These are phyloP conservation scores for Iguana delicatissima DNA, from an alignment of 2,797 vertebrate genomes.

Conservation along the genomic window DNA sequence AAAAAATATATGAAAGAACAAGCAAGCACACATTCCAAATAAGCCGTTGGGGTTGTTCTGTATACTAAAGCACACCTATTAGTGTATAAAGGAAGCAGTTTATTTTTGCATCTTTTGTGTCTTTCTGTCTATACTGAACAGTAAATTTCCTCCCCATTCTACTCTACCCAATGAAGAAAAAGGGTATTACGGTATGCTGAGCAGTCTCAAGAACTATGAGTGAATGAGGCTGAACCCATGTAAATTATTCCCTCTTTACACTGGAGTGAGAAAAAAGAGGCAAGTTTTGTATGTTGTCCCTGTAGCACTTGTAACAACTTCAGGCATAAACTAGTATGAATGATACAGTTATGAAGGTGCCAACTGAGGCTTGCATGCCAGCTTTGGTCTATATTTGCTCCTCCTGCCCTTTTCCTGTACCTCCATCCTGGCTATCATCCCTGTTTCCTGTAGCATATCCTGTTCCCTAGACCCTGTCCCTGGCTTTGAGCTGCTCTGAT, in stretches of 20 bases:
- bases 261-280: background rate
- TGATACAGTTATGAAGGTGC: background rate
- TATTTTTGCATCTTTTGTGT: background rate
- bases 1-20: background rate
- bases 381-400: background rate
- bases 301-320: background rate
- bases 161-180: background rate
- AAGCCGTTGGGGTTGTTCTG: background rate
- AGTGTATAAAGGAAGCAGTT: background rate
- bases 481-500: constrained; percentile 51
- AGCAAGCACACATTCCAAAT: background rate
- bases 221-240: background rate
- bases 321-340: background rate
- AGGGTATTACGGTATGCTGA: background rate
- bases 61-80: background rate
- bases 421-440: background rate
- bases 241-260: background rate
- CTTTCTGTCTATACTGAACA: background rate
- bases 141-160: background rate
- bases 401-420: background rate
- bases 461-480: constrained; percentile 10
- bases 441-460: background rate
- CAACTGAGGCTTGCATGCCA: background rate
- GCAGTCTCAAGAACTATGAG: background rate
- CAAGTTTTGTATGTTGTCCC: background rate